A percentile compares a stretch with the other conserved stretches of the same genome.
phyloP scores from a whole-genome alignment of 2,888 invertebrate species.

The Leucania comma region DNA sequence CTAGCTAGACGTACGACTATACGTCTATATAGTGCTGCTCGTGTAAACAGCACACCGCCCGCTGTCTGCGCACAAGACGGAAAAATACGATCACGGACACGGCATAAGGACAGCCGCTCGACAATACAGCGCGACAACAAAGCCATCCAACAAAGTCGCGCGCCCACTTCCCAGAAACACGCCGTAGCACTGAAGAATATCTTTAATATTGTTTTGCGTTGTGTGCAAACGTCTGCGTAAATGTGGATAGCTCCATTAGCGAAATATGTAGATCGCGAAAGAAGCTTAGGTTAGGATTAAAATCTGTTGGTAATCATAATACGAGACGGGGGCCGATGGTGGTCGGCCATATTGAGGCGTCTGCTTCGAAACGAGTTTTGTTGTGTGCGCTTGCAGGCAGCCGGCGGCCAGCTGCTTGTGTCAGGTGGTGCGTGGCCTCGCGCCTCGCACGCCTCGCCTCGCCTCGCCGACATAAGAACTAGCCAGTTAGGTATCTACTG shows the following conservation, averaged over 20 bases:
- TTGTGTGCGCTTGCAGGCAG: conserved; percentile 83
- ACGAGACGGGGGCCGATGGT: conserved; percentile 68
- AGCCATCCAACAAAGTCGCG: conserved; percentile 72
- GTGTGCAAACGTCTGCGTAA: conserved; percentile 65
- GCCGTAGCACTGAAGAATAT: conserved; percentile 60
- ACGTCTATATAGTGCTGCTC: conserved; percentile 68
- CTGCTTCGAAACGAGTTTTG: conserved; percentile 87
- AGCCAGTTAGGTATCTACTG: conserved; percentile 60
- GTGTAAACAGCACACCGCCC: conserved; percentile 78
- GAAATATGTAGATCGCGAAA: conserved; percentile 37
- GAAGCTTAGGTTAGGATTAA: conserved; percentile 52
- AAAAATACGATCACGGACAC: conserved; percentile 83
- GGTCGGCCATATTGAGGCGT: conserved; percentile 84
- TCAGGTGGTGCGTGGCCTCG: conserved; percentile 88
- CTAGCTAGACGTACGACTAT: conserved; percentile 74
- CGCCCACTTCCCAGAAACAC: conserved; percentile 75
- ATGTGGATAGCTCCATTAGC: conserved; percentile 55
- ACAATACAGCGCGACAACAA: conserved; percentile 73
- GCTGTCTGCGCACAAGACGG: conserved; percentile 74
- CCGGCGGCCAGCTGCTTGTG: conserved; percentile 87
- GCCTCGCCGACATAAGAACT: conserved; percentile 74
- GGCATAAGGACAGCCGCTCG: conserved; percentile 79
- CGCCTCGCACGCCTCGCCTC: conserved; percentile 22
- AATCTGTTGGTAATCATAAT: conserved; percentile 67
- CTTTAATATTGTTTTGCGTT: conserved; percentile 67